phyloP scores from a whole-genome alignment of 2,113 vertebrate genomes.

The Cinclus mexicanus region DNA sequence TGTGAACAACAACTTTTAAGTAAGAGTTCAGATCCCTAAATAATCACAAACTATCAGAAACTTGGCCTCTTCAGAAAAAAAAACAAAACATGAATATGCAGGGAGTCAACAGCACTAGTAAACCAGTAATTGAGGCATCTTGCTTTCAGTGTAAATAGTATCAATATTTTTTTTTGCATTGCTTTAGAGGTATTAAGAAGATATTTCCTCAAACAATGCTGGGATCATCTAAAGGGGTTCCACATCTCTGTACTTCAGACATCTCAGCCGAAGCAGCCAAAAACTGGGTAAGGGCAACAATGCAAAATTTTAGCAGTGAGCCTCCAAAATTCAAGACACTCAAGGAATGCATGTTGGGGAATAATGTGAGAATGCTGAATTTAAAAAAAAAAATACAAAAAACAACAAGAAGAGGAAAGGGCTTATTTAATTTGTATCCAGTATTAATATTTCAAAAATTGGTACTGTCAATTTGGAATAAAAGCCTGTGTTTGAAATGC shows the following conservation, averaged over 20 bases:
- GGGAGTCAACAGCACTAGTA: not conserved
- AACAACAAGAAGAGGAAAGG: not conserved
- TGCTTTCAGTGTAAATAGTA: not conserved
- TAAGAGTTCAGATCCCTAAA: not conserved
- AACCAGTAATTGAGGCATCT: not conserved
- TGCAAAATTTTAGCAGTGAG: conserved; percentile 53
- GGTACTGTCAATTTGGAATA: not conserved
- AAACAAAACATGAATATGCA: not conserved
- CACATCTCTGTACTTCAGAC: not conserved
- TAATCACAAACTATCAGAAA: not conserved
- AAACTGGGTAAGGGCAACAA: conserved; percentile 13
- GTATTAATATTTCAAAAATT: not conserved
- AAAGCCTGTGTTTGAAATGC: not conserved
- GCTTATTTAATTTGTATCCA: not conserved
- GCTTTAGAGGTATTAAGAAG: not conserved
- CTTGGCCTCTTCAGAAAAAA: not conserved
- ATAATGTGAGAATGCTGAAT: not conserved
- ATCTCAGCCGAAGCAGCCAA: not conserved
- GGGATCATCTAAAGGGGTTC: not conserved
- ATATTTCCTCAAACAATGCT: not conserved
- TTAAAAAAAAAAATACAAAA: too few relatives aligned
- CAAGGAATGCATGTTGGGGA: conserved; percentile 24
- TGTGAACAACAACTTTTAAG: not conserved
- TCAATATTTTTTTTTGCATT: not conserved
- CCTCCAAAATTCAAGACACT: conserved; percentile 62